Percentiles rank a stretch among this genome's conserved stretches.
Evolutionary conservation across 2,888 invertebrate genomes (phyloP).

Genomic region (Hirtodrosophila duncani): DNA sequence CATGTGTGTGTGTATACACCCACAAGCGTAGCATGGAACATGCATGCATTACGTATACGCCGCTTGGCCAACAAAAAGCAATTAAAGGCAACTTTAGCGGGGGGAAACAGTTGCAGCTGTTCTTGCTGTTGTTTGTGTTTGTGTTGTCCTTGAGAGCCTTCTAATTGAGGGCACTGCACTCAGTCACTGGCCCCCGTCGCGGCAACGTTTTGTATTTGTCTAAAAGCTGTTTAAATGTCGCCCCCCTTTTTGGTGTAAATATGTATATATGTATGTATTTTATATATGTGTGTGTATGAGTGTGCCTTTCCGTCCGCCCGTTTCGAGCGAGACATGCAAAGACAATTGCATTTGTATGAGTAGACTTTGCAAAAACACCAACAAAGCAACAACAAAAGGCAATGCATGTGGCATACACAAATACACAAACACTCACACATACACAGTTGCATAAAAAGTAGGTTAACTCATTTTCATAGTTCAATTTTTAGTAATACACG

Average conservation of each 20-base stretch:
- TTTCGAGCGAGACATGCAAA: constrained; percentile 37
- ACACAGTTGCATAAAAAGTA: constrained; percentile 35
- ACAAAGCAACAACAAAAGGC: constrained; percentile 12
- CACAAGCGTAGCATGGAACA: constrained; percentile 7
- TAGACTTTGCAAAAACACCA: constrained; percentile 8
- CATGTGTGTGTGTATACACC: too few relatives aligned
- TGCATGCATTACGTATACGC: constrained; percentile 35
- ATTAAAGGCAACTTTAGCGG: constrained; percentile 48
- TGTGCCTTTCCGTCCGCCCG: constrained; percentile 20
- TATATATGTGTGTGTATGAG: constrained; percentile 15
- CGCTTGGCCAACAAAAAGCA: constrained; percentile 44
- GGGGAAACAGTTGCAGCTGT: constrained; percentile 31
- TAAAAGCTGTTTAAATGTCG: constrained; percentile 37
- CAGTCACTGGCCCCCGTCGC: constrained; percentile 5
- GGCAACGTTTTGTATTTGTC: constrained; percentile 37
- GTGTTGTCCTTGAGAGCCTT: constrained; percentile 70
- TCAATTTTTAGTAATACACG: constrained; percentile 27
- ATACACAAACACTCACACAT: constrained; percentile 19
- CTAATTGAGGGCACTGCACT: constrained; percentile 75
- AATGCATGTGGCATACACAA: constrained; percentile 15
- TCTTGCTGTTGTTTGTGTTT: constrained; percentile 29
- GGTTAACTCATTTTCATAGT: constrained; percentile 46
- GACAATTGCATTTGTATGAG: constrained; percentile 27
- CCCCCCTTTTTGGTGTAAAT: constrained; percentile 5
- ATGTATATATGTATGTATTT: constrained; percentile 10